Evolutionary conservation across 2,113 vertebrate genomes (phyloP).

Genomic region (Danionella cerebrum): DNA sequence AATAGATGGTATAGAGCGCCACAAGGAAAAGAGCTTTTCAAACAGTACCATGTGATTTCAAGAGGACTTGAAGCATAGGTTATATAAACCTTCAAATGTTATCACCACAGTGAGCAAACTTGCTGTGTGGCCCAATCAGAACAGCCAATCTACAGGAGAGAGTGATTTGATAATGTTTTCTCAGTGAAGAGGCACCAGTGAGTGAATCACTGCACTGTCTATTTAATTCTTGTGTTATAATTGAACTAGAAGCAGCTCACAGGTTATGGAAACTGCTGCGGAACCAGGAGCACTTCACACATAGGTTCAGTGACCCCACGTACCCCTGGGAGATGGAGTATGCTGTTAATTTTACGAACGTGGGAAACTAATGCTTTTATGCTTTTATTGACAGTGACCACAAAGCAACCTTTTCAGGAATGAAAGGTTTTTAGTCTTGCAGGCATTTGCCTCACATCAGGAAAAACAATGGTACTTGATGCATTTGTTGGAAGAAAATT

Average conservation of each 20-base stretch:
- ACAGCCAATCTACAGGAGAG: no score
- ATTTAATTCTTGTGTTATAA: constrained; percentile 81
- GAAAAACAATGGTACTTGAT: constrained; percentile 73
- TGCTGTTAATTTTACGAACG: constrained; percentile 78
- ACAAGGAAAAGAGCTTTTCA: no score
- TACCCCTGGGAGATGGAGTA: constrained; percentile 79
- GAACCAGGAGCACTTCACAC: constrained; percentile 73
- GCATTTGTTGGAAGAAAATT: constrained; percentile 78
- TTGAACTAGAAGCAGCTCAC: constrained; percentile 69
- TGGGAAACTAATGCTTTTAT: constrained; percentile 82
- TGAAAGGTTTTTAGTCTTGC: constrained; percentile 79
- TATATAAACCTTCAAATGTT: no score
- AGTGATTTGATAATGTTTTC: no score
- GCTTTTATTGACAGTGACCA: constrained; percentile 80
- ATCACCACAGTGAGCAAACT: no score
- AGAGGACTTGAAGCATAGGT: no score
- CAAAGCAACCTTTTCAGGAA: constrained; percentile 72
- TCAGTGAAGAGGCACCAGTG: constrained; percentile 67
- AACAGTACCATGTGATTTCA: no score
- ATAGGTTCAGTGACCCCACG: constrained; percentile 74
- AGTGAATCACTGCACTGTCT: constrained; percentile 59
- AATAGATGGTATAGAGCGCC: no score
- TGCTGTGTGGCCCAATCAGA: no score
- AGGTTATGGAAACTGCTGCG: constrained; percentile 72
- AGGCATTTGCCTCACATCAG: constrained; percentile 65